phyloP scores from a whole-genome alignment of 2,113 vertebrate species.

The Uria aalge region DNA sequence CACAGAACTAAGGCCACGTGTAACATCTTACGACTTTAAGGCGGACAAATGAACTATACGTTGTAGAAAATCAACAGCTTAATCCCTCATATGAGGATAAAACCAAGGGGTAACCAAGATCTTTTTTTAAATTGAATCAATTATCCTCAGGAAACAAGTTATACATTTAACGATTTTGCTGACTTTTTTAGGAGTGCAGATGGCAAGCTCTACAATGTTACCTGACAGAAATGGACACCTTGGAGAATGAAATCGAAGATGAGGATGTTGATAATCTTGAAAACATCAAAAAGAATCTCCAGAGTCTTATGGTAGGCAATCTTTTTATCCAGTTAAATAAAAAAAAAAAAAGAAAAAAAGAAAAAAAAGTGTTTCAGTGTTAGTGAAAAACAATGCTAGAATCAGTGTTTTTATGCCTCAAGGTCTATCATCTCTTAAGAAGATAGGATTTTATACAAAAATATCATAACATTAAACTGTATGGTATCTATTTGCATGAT shows the following conservation, averaged over 20 bases:
- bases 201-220: background rate
- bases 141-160: background rate
- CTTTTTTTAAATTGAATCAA: background rate
- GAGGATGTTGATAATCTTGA: accelerated
- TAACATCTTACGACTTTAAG: background rate
- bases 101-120: accelerated
- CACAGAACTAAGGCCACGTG: background rate
- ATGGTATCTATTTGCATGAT: background rate
- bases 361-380: background rate
- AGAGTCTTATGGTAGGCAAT: background rate
- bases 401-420: background rate
- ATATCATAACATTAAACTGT: background rate
- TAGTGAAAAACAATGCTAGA: background rate
- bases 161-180: background rate
- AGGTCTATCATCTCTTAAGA: background rate
- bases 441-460: background rate
- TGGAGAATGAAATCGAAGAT: background rate
- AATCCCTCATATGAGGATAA: background rate
- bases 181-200: constrained; percentile 29
- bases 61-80: background rate
- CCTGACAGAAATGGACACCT: background rate
- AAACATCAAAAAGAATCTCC: background rate
- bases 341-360: background rate
- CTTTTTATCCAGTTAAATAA: background rate
- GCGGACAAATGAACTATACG: background rate